Evolutionary conservation across 1,140 invertebrate species (phyloP).

Genomic region (Ooceraea biroi): DNA sequence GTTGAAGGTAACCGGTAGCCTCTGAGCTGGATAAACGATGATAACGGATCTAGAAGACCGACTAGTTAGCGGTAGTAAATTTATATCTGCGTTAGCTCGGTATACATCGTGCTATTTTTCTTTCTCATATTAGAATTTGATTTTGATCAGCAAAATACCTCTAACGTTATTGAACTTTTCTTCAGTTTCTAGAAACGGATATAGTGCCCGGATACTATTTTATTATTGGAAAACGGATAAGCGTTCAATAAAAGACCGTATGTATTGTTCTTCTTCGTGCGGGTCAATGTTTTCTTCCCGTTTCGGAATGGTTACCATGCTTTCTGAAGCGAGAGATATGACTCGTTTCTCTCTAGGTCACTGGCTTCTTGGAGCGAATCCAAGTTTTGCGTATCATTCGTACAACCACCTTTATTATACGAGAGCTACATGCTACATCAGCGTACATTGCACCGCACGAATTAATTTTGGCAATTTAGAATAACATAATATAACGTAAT

Average conservation of each 20-base stretch:
- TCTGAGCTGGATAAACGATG: constrained; percentile 54
- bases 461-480: neutral
- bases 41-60: constrained; percentile 62
- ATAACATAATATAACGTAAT: neutral
- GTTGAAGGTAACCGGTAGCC: constrained; percentile 58
- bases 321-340: constrained; percentile 48
- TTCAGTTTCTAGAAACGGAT: neutral
- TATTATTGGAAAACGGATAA: constrained; percentile 35
- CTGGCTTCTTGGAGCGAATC: constrained; percentile 53
- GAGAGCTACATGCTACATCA: neutral
- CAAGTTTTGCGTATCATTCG: constrained; percentile 37
- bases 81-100: constrained; percentile 31
- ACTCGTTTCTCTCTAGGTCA: constrained; percentile 51
- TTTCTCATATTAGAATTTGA: neutral
- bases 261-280: neutral
- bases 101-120: neutral
- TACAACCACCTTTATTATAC: neutral
- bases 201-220: neutral
- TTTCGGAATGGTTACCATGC: constrained; percentile 34
- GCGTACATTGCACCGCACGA: neutral
- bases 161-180: neutral
- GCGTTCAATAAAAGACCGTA: constrained; percentile 3
- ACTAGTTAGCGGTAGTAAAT: constrained; percentile 61
- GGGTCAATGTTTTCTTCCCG: constrained; percentile 34
- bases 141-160: neutral